Base-by-base conservation (phyloP, 2,888 invertebrate genomes). In the Phorcus lineatus region DNA sequence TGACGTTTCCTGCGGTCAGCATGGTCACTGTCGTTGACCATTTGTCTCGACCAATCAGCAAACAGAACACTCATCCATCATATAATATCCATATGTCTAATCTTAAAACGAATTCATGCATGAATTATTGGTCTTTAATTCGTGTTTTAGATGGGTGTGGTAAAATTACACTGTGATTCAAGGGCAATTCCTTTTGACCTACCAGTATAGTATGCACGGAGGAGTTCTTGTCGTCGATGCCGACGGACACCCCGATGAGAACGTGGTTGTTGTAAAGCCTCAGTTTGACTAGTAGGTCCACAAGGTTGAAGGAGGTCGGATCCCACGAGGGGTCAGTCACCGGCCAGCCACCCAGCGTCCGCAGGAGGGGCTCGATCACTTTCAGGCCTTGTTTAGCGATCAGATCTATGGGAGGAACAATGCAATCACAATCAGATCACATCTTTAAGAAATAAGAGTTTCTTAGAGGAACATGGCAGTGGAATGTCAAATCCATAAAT, bases 221-320 rank as follows among this genome's bases (percentile, higher is more conserved):
- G 85, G 97, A 97, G 93, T 97, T 97, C 93, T 96, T 97, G 93
- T 97, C 97, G 92, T 97, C 97, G 0, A 97, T 96, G 2, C 96
- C 96, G 85, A 97, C 96, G 80, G 80, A 82, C 13, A 78, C 74
- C 47, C 84, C 79, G 70, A 90, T 74, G 9, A 90, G 80, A 40
- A 86, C 80, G 4, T 82, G 31, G 88, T 97, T 97, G 92, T 97
- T 97, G 90, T 95, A 96, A 28, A 96, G 94, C 79, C 96, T 94
- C 22, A 92, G 84, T 31, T 85, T 86, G 4, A 96, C 96, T 91
- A 96, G 95, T 17, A 90, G 83, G 19, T 85, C 83, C 22, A 91
- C 89, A 88, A 91, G 87, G 80, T 92, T 86, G 81, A 92, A 91
- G n/a, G 79, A 77, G 2, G 86, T 89, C 95, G 95, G 31, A 79